phyloP scores from a whole-genome alignment of 2,888 invertebrate species.

The Hartigia nigra region DNA sequence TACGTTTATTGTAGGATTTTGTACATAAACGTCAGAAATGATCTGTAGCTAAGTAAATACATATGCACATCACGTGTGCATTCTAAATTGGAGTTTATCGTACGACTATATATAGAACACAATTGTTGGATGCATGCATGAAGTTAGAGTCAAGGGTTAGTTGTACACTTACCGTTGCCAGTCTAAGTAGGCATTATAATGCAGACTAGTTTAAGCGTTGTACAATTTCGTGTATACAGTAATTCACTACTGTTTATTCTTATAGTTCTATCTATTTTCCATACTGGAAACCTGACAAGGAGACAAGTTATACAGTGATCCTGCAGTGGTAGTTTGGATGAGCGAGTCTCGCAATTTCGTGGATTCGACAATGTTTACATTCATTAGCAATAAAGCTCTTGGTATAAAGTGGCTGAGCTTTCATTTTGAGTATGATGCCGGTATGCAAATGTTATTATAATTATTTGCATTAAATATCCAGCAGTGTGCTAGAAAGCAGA shows the following conservation, averaged over 20 bases:
- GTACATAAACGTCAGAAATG: neutral
- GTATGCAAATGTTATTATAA: neutral
- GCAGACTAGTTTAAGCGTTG: slow-evolving; percentile 35
- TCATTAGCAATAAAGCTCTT: neutral
- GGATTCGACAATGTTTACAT: slow-evolving; percentile 31
- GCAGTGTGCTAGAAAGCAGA: no score
- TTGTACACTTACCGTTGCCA: neutral
- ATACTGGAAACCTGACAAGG: neutral
- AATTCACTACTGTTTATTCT: neutral
- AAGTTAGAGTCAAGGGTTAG: neutral
- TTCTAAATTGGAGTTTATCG: slow-evolving; percentile 34
- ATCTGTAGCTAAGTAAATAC: neutral
- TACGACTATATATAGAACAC: neutral
- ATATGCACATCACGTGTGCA: slow-evolving; percentile 9
- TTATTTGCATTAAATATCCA: neutral
- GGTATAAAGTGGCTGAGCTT: no score
- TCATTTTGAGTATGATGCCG: no score
- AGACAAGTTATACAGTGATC: neutral
- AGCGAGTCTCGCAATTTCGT: neutral
- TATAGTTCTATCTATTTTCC: neutral
- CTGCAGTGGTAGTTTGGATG: neutral
- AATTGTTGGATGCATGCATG: neutral
- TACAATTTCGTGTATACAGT: slow-evolving; percentile 18
- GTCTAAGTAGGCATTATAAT: slow-evolving; percentile 24
- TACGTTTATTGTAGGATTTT: neutral